Evolutionary conservation across 2,113 vertebrate species (phyloP).

Genomic region (Trematocara unimaculatum): DNA sequence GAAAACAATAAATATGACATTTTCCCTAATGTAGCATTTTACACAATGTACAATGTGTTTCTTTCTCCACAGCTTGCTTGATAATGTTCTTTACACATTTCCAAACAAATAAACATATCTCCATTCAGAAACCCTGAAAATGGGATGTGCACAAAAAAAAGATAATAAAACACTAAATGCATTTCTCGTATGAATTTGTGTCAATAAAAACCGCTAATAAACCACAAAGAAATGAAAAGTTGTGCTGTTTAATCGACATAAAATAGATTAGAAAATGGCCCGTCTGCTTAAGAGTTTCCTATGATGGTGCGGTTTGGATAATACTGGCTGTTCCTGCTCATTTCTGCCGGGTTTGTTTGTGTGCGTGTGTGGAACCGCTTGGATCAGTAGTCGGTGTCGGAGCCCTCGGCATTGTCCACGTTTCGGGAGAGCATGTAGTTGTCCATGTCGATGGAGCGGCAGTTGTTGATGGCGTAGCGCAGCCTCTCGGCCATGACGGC

Average conservation of each 20-base stretch:
- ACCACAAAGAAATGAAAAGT: constrained; percentile 82
- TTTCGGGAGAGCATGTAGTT: constrained; percentile 82
- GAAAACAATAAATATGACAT: constrained; percentile 99
- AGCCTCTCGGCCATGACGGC: constrained; percentile 75
- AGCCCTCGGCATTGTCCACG: constrained; percentile 74
- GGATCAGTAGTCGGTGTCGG: constrained; percentile 75
- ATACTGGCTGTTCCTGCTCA: neutral
- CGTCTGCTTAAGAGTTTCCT: constrained; percentile 54
- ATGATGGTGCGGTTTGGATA: neutral
- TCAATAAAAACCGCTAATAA: constrained; percentile 73
- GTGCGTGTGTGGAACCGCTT: neutral
- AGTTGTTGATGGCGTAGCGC: constrained; percentile 82
- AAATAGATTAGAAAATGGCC: constrained; percentile 72
- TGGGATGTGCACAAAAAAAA: constrained; percentile 60
- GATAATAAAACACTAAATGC: constrained; percentile 10
- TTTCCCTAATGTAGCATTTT: constrained; percentile 96
- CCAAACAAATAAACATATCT: constrained; percentile 79
- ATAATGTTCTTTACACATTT: constrained; percentile 79
- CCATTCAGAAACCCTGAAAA: constrained; percentile 82
- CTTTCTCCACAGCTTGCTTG: constrained; percentile 50
- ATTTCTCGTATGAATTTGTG: constrained; percentile 32
- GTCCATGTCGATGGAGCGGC: constrained; percentile 82
- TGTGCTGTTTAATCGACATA: constrained; percentile 70
- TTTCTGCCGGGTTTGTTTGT: neutral
- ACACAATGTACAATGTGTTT: constrained; percentile 92